These are phyloP conservation scores for Naso thynnoides DNA, from an alignment of 2,797 vertebrate species.

Conservation along the genomic window DNA sequence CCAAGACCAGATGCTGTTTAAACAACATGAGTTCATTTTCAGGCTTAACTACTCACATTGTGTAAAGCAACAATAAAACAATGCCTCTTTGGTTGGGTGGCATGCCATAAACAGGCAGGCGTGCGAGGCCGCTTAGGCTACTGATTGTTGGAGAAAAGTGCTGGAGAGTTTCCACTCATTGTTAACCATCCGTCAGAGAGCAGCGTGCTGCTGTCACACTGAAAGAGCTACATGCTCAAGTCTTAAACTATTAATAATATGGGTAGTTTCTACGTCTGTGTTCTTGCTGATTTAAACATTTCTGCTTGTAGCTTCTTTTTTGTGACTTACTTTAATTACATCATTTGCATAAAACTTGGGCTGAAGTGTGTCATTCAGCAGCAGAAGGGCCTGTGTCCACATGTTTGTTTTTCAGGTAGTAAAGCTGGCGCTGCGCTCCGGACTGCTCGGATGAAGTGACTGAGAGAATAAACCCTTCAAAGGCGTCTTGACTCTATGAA, in stretches of 20 bases:
- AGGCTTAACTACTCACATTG: slow-evolving; percentile 66
- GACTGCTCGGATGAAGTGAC: too few species aligned
- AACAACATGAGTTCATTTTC: slow-evolving; percentile 59
- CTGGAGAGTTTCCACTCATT: slow-evolving; percentile 59
- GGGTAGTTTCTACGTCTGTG: not conserved
- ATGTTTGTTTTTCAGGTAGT: too few species aligned
- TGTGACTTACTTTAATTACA: not conserved
- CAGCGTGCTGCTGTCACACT: slow-evolving; percentile 5
- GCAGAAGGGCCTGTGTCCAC: too few species aligned
- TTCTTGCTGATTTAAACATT: not conserved
- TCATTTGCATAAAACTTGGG: not conserved
- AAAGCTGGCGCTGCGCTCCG: too few species aligned
- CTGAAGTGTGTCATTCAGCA: not conserved
- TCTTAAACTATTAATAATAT: not conserved
- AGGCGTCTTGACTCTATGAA: too few species aligned
- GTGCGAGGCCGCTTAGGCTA: slow-evolving; percentile 1
- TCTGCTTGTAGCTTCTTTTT: not conserved
- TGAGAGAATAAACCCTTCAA: too few species aligned
- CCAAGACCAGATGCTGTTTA: slow-evolving; percentile 58
- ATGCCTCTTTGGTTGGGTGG: slow-evolving; percentile 55
- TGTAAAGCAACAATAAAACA: slow-evolving; percentile 71
- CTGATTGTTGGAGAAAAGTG: slow-evolving; percentile 13
- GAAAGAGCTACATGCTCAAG: not conserved
- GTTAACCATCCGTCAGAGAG: slow-evolving; percentile 38
- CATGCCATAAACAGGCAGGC: slow-evolving; percentile 43